These are phyloP conservation scores for Emydoidea blandingii DNA, from an alignment of 2,797 vertebrate species.

Conservation along the genomic window DNA sequence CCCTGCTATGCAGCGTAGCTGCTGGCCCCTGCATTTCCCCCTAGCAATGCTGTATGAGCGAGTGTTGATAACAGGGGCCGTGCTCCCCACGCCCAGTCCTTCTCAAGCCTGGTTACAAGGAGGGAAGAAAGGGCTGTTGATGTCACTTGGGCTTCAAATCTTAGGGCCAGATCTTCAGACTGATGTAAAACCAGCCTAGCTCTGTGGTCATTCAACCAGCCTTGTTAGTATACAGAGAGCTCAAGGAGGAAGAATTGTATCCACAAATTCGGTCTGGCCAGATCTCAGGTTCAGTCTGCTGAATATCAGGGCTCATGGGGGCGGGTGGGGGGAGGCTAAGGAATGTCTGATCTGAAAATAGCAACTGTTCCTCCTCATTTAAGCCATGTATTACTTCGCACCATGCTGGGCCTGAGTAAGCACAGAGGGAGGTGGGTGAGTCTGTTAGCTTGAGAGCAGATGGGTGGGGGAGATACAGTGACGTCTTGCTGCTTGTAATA, in stretches of 20 bases:
- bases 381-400: accelerated
- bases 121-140: not conserved
- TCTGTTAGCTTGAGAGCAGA: not conserved
- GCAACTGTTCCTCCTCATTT: not conserved
- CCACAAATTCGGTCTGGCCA: not conserved
- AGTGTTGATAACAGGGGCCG: not conserved
- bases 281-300: too few species aligned
- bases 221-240: not conserved
- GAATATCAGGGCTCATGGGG: too few species aligned
- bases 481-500: not conserved
- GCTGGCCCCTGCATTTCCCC: not conserved
- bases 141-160: not conserved
- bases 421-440: not conserved
- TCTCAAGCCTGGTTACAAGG: too few species aligned
- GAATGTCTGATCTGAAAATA: not conserved
- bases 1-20: not conserved
- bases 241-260: not conserved
- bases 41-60: not conserved
- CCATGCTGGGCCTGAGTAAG: not conserved
- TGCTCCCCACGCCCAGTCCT: too few species aligned
- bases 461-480: not conserved
- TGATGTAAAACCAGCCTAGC: not conserved
- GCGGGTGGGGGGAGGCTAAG: not conserved
- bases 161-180: not conserved
- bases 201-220: not conserved